A percentile compares a stretch with the other conserved stretches of the same genome.
Evolutionary conservation across 2,888 invertebrate species (phyloP).

Genomic region (Nysson spinosus): DNA sequence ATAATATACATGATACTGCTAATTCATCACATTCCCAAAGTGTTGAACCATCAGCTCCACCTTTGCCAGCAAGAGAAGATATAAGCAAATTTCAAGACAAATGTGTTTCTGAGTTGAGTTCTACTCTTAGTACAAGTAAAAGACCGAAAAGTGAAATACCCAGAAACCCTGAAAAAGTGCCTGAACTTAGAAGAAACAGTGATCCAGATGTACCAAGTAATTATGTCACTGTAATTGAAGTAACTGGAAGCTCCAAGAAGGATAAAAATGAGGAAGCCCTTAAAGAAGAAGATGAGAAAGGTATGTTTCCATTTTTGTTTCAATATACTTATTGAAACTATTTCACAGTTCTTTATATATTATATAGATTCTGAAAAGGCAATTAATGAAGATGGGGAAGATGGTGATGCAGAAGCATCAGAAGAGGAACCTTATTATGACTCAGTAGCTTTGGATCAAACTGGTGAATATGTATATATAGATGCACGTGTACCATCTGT

Average conservation of each 20-base stretch:
- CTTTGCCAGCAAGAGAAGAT: conserved; percentile 69
- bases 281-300: conserved; percentile 77
- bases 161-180: conserved; percentile 72
- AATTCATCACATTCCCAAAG: conserved; percentile 47
- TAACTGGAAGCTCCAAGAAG: conserved; percentile 83
- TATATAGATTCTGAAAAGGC: conserved; percentile 72
- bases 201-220: conserved; percentile 80
- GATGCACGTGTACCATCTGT: conserved; percentile 81
- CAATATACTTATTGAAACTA: conserved; percentile 5
- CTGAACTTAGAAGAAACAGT: conserved; percentile 74
- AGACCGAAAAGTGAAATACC: conserved; percentile 76
- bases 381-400: conserved; percentile 73
- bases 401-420: conserved; percentile 74
- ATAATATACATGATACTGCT: conserved; percentile 31
- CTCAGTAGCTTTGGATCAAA: conserved; percentile 79
- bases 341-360: conserved; percentile 9
- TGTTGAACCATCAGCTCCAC: conserved; percentile 72
- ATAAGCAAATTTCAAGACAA: conserved; percentile 76
- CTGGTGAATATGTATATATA: conserved; percentile 87
- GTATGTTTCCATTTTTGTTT: conserved; percentile 58
- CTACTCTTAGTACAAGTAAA: conserved; percentile 69
- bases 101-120: conserved; percentile 76
- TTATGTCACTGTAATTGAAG: conserved; percentile 93
- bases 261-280: conserved; percentile 78
- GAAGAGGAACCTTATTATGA: conserved; percentile 80